phyloP scores from a whole-genome alignment of 2,888 invertebrate species.

The Metellina segmentata region DNA sequence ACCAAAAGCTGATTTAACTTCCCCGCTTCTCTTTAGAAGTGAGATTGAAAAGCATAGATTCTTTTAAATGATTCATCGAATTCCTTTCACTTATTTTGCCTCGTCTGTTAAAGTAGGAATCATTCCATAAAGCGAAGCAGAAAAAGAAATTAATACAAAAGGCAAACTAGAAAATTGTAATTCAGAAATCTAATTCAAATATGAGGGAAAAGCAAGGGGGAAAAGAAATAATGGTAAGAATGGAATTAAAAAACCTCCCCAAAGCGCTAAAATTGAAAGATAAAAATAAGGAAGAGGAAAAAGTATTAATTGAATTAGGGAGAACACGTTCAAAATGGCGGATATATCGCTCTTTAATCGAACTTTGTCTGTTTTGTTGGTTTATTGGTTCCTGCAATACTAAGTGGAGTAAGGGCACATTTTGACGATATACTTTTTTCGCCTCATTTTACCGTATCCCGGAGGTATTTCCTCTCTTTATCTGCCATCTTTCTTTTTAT shows the following conservation, averaged over 20 bases:
- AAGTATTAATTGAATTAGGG: constrained; percentile 73
- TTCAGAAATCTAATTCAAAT: constrained; percentile 74
- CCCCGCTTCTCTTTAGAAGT: constrained; percentile 9
- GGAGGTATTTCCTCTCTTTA: constrained; percentile 75
- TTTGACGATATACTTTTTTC: constrained; percentile 72
- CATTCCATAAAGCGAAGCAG: constrained; percentile 32
- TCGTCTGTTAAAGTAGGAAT: constrained; percentile 46
- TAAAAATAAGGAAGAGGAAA: constrained; percentile 54
- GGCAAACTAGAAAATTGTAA: constrained; percentile 52
- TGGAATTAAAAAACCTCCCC: constrained; percentile 50
- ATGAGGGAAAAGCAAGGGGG: constrained; percentile 10
- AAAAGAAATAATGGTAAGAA: constrained; percentile 56
- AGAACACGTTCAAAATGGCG: constrained; percentile 72
- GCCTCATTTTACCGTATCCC: constrained; percentile 55
- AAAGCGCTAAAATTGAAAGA: constrained; percentile 37
- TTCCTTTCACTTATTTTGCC: constrained; percentile 52
- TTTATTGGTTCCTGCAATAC: constrained; percentile 62
- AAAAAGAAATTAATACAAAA: constrained; percentile 43
- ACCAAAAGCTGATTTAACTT: constrained; percentile 11
- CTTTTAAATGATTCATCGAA: constrained; percentile 68
- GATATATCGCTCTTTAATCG: constrained; percentile 74
- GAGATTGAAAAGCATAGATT: constrained; percentile 47
- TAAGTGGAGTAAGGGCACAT: constrained; percentile 69
- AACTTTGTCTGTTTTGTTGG: constrained; percentile 66
- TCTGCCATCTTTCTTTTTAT: constrained; percentile 66